Evolutionary conservation across 2,888 invertebrate species (phyloP), one percentile per base, ranked within the genome.

Genomic region (Drosophila putrida): DNA sequence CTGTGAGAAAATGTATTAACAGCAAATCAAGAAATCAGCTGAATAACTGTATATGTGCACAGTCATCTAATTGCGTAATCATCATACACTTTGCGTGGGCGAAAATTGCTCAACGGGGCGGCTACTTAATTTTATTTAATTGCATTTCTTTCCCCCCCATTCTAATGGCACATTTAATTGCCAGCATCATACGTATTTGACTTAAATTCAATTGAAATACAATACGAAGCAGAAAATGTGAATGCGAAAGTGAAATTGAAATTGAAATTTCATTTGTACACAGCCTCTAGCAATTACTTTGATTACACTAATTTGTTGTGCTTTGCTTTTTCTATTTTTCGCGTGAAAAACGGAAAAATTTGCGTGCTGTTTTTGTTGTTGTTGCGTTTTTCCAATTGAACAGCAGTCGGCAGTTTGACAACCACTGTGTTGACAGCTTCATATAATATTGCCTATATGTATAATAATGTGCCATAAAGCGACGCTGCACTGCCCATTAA

Each of bases 91-190:
- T 54, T 35, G 33, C 20, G 54, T 55, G 33, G 54, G 46, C 31
- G n/a, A 59, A 25, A 28, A 58, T 55, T 15, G n/a, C n/a, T 9
- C 49, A 50, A 71, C 49, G 75, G 36, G 54, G 43, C 74, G 82
- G 64, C 44, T 81, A 81, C 81, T 83, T 79, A 71, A 81, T 83
- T 77, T 72, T 9, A 66, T 66, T 76, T 68, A 68, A 78, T 73
- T 75, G 20, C 65, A 54, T 38, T 69, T 59, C 38, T 13, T 43
- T 39, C 6, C 31, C 25, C 31, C 25, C 9, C 46, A 28, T 50
- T 46, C 11, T 35, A 49, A 28, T 43, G 25, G 33, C 61, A 38
- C 47, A 31, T 57, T 69, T 54, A 81, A 75, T 75, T 71, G 57
- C 13, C 51, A 33, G 58, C 36, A 47, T 39, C 15, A 35, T 28